Percentiles rank a stretch among this genome's conserved stretches.
Evolutionary conservation across 2,113 vertebrate species (phyloP).

Genomic region (Saccopteryx leptura): DNA sequence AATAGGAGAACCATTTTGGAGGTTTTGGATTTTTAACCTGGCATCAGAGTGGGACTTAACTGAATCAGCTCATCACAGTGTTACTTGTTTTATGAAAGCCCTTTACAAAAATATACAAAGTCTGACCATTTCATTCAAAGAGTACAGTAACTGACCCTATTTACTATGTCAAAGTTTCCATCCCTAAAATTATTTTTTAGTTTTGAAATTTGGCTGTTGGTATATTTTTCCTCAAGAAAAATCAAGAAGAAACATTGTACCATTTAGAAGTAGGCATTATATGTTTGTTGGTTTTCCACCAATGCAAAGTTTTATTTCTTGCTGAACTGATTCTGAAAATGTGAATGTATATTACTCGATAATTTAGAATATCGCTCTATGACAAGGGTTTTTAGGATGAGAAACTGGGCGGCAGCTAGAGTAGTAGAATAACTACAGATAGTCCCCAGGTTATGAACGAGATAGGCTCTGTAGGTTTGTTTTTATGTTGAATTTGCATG

Average conservation of each 20-base stretch:
- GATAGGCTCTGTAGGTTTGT: too few species aligned
- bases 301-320: not conserved
- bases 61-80: not conserved
- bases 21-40: constrained; percentile 20
- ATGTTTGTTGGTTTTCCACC: not conserved
- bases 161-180: not conserved
- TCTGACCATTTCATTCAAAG: constrained; percentile 22
- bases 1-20: not conserved
- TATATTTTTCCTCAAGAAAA: not conserved
- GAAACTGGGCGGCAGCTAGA: not conserved
- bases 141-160: not conserved
- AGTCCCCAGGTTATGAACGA: too few species aligned
- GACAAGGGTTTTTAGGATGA: not conserved
- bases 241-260: fast-evolving
- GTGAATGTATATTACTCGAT: not conserved
- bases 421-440: not conserved
- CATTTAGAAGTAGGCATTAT: not conserved
- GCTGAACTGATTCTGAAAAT: constrained; percentile 39
- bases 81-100: constrained; percentile 47
- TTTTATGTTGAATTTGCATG: too few species aligned
- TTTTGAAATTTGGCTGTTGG: not conserved
- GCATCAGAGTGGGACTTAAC: not conserved
- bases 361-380: not conserved
- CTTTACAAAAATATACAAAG: not conserved
- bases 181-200: not conserved